Conservation (phyloP, 2,888 invertebrate genomes). For the Salpingus planirostris region DNA sequence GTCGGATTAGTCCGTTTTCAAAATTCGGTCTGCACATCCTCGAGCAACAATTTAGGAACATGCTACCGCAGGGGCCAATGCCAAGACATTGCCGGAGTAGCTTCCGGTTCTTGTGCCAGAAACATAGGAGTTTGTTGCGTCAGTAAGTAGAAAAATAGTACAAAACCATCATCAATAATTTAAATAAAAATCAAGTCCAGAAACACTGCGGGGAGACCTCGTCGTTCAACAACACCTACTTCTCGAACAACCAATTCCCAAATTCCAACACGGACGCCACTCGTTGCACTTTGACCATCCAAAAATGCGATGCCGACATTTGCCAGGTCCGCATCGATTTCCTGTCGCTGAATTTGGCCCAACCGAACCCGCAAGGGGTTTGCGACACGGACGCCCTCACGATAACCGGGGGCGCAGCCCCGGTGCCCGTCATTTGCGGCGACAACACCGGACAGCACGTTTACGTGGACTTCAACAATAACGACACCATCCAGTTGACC, state of each 20-base stretch:
- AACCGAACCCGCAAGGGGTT: slow-evolving; percentile 61
- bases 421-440: slow-evolving; percentile 70
- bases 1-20: slow-evolving; percentile 73
- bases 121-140: slow-evolving; percentile 75
- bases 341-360: slow-evolving; percentile 59
- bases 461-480: slow-evolving; percentile 64
- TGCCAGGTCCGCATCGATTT: slow-evolving; percentile 73
- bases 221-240: slow-evolving; percentile 71
- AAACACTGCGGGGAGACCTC: slow-evolving; percentile 56
- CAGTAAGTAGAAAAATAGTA: slow-evolving; percentile 60
- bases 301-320: slow-evolving; percentile 55
- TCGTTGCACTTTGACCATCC: slow-evolving; percentile 60
- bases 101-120: slow-evolving; percentile 63
- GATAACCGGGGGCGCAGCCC: slow-evolving; percentile 59
- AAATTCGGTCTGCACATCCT: slow-evolving; percentile 58
- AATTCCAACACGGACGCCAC: slow-evolving; percentile 57
- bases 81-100: slow-evolving; percentile 57
- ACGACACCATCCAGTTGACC: slow-evolving; percentile 54
- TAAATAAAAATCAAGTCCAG: slow-evolving; percentile 62
- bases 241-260: slow-evolving; percentile 69
- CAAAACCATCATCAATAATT: no score
- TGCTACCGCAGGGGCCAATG: slow-evolving; percentile 72
- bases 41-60: slow-evolving; percentile 60
- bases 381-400: slow-evolving; percentile 63
- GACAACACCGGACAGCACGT: slow-evolving; percentile 72